These are phyloP conservation scores for Heliconius charithonia DNA, from an alignment of 2,888 invertebrate genomes.

Conservation along the genomic window DNA sequence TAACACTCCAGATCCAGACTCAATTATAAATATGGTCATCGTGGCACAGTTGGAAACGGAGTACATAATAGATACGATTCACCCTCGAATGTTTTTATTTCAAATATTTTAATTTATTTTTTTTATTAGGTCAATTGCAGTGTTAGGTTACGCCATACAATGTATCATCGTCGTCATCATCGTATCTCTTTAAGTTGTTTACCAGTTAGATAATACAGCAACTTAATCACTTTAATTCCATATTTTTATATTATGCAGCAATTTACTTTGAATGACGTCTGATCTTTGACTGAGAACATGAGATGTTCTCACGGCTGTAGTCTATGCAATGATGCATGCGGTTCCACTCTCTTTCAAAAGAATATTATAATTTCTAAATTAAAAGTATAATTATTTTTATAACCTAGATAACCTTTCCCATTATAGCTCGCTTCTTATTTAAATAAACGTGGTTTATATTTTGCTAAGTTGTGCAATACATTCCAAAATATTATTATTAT, in stretches of 20 bases:
- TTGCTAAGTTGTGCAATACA: neutral
- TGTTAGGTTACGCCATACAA: neutral
- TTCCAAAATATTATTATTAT: neutral
- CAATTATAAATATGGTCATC: neutral
- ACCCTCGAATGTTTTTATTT: neutral
- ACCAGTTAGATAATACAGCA: neutral
- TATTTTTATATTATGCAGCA: neutral
- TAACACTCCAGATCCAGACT: slow-evolving; percentile 24
- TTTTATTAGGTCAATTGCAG: neutral
- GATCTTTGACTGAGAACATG: neutral
- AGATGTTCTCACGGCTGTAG: neutral
- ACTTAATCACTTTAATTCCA: neutral
- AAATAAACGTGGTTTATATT: neutral
- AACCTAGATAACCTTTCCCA: neutral
- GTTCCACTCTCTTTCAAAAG: neutral
- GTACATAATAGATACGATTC: neutral
- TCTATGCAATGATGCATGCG: slow-evolving; percentile 8
- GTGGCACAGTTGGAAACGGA: neutral
- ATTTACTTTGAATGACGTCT: neutral
- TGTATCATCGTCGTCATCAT: too few relatives aligned
- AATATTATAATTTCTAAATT: slow-evolving; percentile 7
- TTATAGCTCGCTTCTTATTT: neutral
- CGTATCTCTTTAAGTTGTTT: neutral
- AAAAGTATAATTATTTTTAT: neutral
- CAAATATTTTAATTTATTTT: neutral